Evolutionary conservation across 2,888 invertebrate genomes (phyloP), one percentile per base, ranked within the genome.

Genomic region (Conistra vaccinii): DNA sequence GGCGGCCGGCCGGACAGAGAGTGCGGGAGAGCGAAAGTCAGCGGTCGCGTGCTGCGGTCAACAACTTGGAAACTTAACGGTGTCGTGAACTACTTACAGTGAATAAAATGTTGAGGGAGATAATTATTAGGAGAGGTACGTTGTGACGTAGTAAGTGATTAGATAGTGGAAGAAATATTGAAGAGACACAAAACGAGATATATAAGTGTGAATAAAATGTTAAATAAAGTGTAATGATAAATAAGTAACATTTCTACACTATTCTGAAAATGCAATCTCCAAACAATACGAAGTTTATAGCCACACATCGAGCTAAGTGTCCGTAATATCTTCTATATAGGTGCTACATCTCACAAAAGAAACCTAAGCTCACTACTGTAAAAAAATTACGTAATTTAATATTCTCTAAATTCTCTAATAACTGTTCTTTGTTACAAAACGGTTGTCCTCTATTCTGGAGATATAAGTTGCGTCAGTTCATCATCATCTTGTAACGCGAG

Each of bases 401-500:
- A n/a, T n/a, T n/a, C n/a, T n/a, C n/a, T n/a, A n/a, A n/a, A n/a
- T 72, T 53, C 29, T 4, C 32, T 77, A 80, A 80, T 87, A 83
- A 83, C 76, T 85, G 76, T 69, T 67, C 55, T 74, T 68, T 70
- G 65, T 77, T 73, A 77, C 42, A 69, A 75, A 75, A 73, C 71
- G 71, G 48, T 39, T 55, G 75, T 63, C 75, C 48, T 69, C 48
- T 39, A 57, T 70, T 62, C 68, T 65, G n/a, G 67, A 73, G 76
- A 74, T 69, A 84, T 78, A 74, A 65, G 71, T 79, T 67, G 63
- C 39, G 78, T 17, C 75, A 69, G 69, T 87, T 73, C 86, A 76
- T 86, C 86, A 86, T 77, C 77, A 66, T 69, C 68, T 51, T 73
- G 76, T 80, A 70, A 76, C 76, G 69, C 53, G 69, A 80, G 77